A percentile compares a stretch with the other conserved stretches of the same genome.
These are phyloP conservation scores for Sterrhoptilus dennistouni DNA, from an alignment of 2,113 vertebrate genomes.

Conservation along the genomic window DNA sequence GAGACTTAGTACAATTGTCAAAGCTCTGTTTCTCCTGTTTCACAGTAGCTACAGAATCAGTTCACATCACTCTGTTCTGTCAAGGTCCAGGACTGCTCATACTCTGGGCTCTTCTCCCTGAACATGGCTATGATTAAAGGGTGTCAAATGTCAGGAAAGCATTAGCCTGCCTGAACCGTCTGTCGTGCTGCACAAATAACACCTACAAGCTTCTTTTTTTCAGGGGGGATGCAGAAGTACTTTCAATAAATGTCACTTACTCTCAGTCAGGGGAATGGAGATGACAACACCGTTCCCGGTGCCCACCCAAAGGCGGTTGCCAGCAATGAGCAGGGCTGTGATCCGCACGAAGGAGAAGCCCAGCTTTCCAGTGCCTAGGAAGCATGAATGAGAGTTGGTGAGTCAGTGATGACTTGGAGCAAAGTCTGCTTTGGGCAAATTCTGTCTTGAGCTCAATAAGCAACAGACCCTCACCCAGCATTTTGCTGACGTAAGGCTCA, in stretches of 20 bases:
- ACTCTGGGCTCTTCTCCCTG: neutral
- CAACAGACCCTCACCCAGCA: slow-evolving; percentile 84
- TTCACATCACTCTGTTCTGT: neutral
- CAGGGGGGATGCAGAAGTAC: neutral
- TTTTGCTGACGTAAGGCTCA: slow-evolving; percentile 98
- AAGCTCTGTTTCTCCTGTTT: neutral
- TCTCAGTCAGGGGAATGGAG: slow-evolving; percentile 96
- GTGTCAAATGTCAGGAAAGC: neutral
- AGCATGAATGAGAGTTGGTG: neutral
- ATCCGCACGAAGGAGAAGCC: slow-evolving; percentile 98
- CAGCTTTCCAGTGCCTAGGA: slow-evolving; percentile 92
- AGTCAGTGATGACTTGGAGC: neutral
- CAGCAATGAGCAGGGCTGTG: slow-evolving; percentile 94
- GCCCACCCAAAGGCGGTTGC: slow-evolving; percentile 97
- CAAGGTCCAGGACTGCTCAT: neutral
- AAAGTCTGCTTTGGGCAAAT: neutral
- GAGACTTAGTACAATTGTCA: neutral
- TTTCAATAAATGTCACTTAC: slow-evolving; percentile 75
- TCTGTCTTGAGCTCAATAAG: neutral
- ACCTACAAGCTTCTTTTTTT: neutral
- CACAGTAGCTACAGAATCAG: neutral
- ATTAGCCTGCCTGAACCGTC: neutral
- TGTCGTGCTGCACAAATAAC: neutral
- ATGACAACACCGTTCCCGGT: slow-evolving; percentile 98
- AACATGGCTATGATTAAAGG: neutral